Evolutionary conservation across 2,113 vertebrate species (phyloP), one percentile per base, ranked within the genome.

Genomic region (Platysternon megacephalum): DNA sequence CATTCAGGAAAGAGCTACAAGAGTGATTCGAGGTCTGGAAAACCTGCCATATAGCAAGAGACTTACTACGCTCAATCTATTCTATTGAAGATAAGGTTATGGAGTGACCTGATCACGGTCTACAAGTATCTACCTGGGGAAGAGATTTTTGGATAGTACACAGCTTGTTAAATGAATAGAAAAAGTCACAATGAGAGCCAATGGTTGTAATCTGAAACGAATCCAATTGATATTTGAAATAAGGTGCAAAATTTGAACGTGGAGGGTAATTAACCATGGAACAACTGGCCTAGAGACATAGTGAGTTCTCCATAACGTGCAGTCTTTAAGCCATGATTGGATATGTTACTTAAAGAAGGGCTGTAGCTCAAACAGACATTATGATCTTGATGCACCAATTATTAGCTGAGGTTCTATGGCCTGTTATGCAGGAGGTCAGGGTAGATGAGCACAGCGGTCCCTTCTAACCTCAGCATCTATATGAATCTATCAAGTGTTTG

Each of bases 161-260:
- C 8, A 32, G 44, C 91, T 3, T 6, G 74, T 86, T 84, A 52
- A 42, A 86, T 56, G 48, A 56, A 68, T 0, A 78, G 16, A 91
- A 2, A 42, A 81, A 87, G 87, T 9, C 42, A 29, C 82, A 76
- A 56, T 13, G 82, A 32, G 16, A 68, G 78, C 52, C n/a, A 48
- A 26, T 0, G 2, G 35, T 1, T 90, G 44, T 35, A 93, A 92
- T 14, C 14, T 92, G 17, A 35, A 68, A 5, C 44, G 95, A 76
- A 11, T 84, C 55, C 84, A 84, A 89, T 48, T 82, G 29, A 68
- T 42, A 78, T 79, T 72, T 39, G 88, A 94, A 89, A 80, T 79
- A 94, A 95, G 88, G 83, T 44, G 5, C 46, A 85, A 24, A 56
- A 72, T n/a, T 92, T 94, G 12, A n/a, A 4, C 82, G 61, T 93